Evolutionary conservation across 2,113 vertebrate species (phyloP).

Genomic region (Spermophilus dauricus): DNA sequence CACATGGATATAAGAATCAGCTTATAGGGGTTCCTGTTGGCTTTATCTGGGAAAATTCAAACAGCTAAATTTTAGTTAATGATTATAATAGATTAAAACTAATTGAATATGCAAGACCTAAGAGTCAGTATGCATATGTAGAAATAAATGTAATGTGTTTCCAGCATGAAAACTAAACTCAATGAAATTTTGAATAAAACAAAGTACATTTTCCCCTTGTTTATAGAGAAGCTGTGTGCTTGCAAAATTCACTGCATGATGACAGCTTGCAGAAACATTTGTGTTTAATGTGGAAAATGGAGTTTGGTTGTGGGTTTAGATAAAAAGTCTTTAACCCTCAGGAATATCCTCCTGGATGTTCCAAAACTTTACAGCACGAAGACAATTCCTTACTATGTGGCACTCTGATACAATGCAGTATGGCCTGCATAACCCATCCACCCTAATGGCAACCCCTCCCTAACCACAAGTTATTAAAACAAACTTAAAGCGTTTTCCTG

Average conservation of each 20-base stretch:
- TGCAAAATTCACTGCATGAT: background rate
- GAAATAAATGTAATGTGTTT: background rate
- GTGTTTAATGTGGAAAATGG: background rate
- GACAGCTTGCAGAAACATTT: background rate
- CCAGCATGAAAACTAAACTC: background rate
- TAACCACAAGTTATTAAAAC: background rate
- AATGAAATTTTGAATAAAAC: slow-evolving; percentile 20
- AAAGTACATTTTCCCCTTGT: background rate
- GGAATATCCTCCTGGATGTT: background rate
- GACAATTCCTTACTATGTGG: background rate
- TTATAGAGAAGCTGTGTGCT: background rate
- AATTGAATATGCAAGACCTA: background rate
- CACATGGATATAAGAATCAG: background rate
- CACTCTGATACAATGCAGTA: background rate
- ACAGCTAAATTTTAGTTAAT: background rate
- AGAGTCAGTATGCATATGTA: background rate
- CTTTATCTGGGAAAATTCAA: background rate
- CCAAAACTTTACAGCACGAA: background rate
- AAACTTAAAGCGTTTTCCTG: background rate
- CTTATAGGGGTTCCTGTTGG: background rate
- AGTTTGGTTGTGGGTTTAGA: background rate
- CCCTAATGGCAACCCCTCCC: background rate
- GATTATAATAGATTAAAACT: background rate
- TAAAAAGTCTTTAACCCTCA: background rate
- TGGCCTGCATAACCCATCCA: background rate